A percentile compares a stretch with the other conserved stretches of the same genome.
Conservation (phyloP, 2,888 invertebrate species). For the Bellardia bayeri region DNA sequence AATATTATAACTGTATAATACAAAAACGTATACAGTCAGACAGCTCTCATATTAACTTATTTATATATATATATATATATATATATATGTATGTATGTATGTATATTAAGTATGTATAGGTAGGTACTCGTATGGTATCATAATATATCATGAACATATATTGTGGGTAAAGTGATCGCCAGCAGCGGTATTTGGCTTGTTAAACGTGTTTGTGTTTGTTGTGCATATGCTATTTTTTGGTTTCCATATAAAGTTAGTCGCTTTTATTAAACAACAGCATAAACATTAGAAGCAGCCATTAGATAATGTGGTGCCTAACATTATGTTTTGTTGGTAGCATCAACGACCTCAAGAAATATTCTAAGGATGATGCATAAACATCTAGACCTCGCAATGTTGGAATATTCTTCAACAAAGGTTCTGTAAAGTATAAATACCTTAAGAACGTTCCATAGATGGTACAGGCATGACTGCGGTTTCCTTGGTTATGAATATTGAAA, state of each 20-base stretch:
- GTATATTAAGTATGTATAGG: too few relatives aligned
- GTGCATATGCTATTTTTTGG: constrained; percentile 61
- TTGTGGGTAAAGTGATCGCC: constrained; percentile 54
- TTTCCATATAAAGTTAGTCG: constrained; percentile 34
- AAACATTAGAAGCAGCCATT: neutral
- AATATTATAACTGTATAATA: neutral
- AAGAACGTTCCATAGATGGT: too few relatives aligned
- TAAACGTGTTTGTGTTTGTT: constrained; percentile 54
- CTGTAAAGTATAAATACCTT: too few relatives aligned
- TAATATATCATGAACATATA: neutral
- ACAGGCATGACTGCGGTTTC: too few relatives aligned
- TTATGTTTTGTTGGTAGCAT: neutral
- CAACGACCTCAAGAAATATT: neutral
- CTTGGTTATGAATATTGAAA: too few relatives aligned
- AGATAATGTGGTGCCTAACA: neutral
- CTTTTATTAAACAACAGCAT: constrained; percentile 1
- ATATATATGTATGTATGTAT: neutral
- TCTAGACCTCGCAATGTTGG: neutral
- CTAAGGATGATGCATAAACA: neutral
- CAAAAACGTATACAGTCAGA: neutral
- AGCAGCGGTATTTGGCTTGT: constrained; percentile 61
- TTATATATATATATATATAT: too few relatives aligned
- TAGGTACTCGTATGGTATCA: neutral
- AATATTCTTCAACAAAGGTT: too few relatives aligned
- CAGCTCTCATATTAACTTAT: neutral